These are phyloP conservation scores for Smutsia temminckii DNA, from an alignment of 2,797 vertebrate genomes.

Conservation along the genomic window DNA sequence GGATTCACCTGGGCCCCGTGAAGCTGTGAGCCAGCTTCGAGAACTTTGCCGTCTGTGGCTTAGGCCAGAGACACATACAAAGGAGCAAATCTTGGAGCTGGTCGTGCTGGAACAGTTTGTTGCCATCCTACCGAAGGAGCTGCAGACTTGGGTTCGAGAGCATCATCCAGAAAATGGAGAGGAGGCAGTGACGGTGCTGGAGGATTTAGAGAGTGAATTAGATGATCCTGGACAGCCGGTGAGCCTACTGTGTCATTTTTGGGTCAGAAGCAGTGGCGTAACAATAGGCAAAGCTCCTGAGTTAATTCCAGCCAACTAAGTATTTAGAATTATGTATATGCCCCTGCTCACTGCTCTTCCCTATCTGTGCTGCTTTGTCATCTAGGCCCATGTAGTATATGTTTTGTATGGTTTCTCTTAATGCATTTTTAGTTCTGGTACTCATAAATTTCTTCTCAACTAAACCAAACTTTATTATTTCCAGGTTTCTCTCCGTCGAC, in stretches of 20 bases:
- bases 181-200: constrained; percentile 75
- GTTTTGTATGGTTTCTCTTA: not conserved
- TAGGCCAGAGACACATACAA: constrained; percentile 77
- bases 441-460: not conserved
- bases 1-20: constrained; percentile 79
- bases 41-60: constrained; percentile 80
- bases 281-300: not conserved
- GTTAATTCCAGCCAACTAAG: not conserved
- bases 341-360: not conserved
- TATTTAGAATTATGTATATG: not conserved
- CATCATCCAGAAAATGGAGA: constrained; percentile 80
- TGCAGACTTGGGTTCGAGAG: constrained; percentile 80
- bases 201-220: constrained; percentile 79
- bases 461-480: constrained; percentile 31
- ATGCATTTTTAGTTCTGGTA: not conserved
- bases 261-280: not conserved
- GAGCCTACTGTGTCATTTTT: not conserved
- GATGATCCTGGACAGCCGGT: constrained; percentile 79
- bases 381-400: not conserved
- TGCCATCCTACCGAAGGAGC: constrained; percentile 77
- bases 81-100: constrained; percentile 79
- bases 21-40: constrained; percentile 78
- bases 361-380: not conserved
- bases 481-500: constrained; percentile 76
- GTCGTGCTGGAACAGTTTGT: constrained; percentile 79